phyloP scores from a whole-genome alignment of 2,888 invertebrate species.

The Plusia festucae region DNA sequence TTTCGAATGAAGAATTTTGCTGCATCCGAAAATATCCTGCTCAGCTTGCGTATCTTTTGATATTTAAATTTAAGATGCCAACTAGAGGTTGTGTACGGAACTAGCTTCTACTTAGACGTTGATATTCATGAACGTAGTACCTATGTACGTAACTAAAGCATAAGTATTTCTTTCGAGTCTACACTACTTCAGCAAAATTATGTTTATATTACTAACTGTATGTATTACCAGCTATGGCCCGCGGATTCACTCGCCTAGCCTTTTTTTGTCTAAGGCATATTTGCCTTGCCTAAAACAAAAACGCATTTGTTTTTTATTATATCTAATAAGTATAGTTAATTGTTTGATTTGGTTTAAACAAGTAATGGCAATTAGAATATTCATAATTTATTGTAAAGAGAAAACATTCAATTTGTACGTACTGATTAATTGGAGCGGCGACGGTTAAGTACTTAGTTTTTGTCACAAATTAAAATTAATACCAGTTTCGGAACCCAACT shows the following conservation, averaged over 20 bases:
- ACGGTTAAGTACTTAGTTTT: conserved; percentile 41
- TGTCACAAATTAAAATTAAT: conserved; percentile 57
- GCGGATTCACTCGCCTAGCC: too few relatives aligned
- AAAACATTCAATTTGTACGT: neutral
- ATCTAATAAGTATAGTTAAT: too few relatives aligned
- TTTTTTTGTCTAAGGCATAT: too few relatives aligned
- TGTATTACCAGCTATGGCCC: too few relatives aligned
- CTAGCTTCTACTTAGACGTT: neutral
- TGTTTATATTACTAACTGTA: too few relatives aligned
- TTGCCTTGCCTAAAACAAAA: too few relatives aligned
- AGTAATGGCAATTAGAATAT: neutral
- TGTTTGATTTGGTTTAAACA: neutral
- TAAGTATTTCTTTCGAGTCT: neutral
- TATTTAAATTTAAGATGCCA: conserved; percentile 34
- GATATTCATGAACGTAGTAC: neutral
- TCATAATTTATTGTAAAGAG: neutral
- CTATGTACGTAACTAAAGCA: neutral
- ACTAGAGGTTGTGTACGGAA: conserved; percentile 18
- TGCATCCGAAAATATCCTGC: conserved; percentile 63
- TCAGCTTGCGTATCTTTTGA: conserved; percentile 53
- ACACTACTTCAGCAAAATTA: too few relatives aligned
- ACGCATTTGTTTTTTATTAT: too few relatives aligned
- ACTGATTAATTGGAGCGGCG: conserved; percentile 30
- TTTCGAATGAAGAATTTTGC: conserved; percentile 63
- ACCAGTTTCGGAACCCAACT: conserved; percentile 44